phyloP scores from a whole-genome alignment of 2,797 vertebrate species.

The Chrosomus eos region DNA sequence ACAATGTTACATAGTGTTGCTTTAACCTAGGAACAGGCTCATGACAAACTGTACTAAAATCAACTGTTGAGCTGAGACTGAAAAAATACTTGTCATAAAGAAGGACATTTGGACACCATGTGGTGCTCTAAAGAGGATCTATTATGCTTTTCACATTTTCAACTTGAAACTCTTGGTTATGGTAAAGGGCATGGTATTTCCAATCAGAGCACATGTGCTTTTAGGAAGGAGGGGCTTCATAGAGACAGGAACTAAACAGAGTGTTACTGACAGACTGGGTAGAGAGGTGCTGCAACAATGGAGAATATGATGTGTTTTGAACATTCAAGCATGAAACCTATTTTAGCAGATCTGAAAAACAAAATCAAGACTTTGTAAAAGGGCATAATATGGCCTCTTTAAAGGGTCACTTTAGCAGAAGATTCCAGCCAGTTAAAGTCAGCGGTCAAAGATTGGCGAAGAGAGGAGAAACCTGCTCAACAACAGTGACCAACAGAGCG shows the following conservation, averaged over 20 bases:
- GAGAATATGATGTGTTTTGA: neutral
- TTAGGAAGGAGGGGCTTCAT: neutral
- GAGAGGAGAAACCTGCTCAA: slow-evolving; percentile 4
- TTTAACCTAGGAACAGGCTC: neutral
- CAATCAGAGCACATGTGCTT: neutral
- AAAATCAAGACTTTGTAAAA: neutral
- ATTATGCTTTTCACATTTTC: neutral
- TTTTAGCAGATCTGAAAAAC: neutral
- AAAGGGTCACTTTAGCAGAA: neutral
- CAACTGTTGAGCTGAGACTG: neutral
- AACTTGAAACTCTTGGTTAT: neutral
- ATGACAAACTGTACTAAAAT: neutral
- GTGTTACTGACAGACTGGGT: neutral
- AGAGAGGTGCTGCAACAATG: neutral
- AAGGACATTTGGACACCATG: neutral
- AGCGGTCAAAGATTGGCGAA: neutral
- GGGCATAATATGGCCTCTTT: neutral
- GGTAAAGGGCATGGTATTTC: neutral
- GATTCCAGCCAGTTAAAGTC: slow-evolving; percentile 17
- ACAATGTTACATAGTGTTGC: no score
- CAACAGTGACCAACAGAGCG: slow-evolving; percentile 29
- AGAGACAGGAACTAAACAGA: neutral
- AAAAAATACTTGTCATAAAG: neutral
- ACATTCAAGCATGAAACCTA: neutral
- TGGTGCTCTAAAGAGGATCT: neutral